Conservation (phyloP, 2,888 invertebrate species). For the Rhimphoctona megacephalus region DNA sequence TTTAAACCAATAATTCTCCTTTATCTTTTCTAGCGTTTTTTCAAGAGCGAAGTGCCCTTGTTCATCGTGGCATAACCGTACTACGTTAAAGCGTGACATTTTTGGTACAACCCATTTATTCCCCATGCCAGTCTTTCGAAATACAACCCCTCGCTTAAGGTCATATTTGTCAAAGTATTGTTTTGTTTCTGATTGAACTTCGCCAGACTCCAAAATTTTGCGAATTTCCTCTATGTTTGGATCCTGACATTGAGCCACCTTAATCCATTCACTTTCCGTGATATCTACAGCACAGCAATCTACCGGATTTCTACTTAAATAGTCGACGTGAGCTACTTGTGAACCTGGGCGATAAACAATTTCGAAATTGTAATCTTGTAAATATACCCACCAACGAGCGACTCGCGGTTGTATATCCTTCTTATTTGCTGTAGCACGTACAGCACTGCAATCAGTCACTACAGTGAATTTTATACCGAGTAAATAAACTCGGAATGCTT, state of each 20-base stretch:
- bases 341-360: slow-evolving; percentile 68
- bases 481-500: slow-evolving; percentile 60
- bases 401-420: slow-evolving; percentile 75
- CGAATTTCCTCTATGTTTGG: too few relatives aligned
- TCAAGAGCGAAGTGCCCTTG: not conserved
- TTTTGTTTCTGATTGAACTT: slow-evolving; percentile 40
- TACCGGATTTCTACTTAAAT: slow-evolving; percentile 60
- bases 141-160: not conserved
- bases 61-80: not conserved
- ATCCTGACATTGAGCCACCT: too few relatives aligned
- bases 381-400: too few relatives aligned
- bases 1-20: not conserved
- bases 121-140: not conserved
- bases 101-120: too few relatives aligned
- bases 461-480: slow-evolving; percentile 61
- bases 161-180: slow-evolving; percentile 24
- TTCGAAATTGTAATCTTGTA: slow-evolving; percentile 70
- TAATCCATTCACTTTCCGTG: too few relatives aligned
- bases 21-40: not conserved
- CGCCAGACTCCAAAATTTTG: slow-evolving; percentile 13
- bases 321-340: slow-evolving; percentile 70
- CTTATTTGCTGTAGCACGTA: slow-evolving; percentile 75
- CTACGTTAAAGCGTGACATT: not conserved
- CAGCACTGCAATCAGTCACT: slow-evolving; percentile 62
- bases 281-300: too few relatives aligned